These are phyloP conservation scores for Melanotaenia maccullochi DNA, from an alignment of 2,797 vertebrate species.

Conservation along the genomic window DNA sequence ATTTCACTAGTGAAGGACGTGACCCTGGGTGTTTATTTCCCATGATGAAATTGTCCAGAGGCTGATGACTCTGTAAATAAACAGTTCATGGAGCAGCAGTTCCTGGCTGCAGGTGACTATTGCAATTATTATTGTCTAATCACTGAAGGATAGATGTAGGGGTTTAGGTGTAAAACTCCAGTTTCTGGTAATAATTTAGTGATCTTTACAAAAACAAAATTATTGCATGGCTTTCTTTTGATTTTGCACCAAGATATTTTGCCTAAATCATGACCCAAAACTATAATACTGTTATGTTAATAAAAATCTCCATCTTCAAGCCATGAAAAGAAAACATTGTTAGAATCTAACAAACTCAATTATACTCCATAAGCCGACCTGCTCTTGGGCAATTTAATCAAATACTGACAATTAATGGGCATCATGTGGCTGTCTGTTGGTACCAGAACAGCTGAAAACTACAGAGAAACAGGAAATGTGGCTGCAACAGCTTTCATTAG, in stretches of 20 bases:
- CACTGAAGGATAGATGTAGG: constrained; percentile 46
- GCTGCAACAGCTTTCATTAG: constrained; percentile 41
- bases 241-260: background rate
- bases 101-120: constrained; percentile 63
- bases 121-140: constrained; percentile 70
- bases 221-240: background rate
- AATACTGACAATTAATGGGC: constrained; percentile 70
- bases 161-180: constrained; percentile 22
- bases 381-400: constrained; percentile 59
- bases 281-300: background rate
- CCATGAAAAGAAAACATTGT: constrained; percentile 20
- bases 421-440: constrained; percentile 60
- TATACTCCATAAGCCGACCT: constrained; percentile 56
- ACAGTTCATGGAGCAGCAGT: constrained; percentile 70
- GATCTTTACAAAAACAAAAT: constrained; percentile 1
- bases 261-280: constrained; percentile 1
- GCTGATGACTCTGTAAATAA: constrained; percentile 90
- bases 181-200: constrained; percentile 13
- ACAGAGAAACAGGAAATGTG: constrained; percentile 69
- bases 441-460: constrained; percentile 63
- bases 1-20: constrained; percentile 89
- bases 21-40: constrained; percentile 88
- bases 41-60: constrained; percentile 88
- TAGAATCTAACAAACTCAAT: constrained; percentile 62
- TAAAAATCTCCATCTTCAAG: constrained; percentile 1